Evolutionary conservation across 2,888 invertebrate species (phyloP).

Genomic region (Nephrotoma guestfalica): DNA sequence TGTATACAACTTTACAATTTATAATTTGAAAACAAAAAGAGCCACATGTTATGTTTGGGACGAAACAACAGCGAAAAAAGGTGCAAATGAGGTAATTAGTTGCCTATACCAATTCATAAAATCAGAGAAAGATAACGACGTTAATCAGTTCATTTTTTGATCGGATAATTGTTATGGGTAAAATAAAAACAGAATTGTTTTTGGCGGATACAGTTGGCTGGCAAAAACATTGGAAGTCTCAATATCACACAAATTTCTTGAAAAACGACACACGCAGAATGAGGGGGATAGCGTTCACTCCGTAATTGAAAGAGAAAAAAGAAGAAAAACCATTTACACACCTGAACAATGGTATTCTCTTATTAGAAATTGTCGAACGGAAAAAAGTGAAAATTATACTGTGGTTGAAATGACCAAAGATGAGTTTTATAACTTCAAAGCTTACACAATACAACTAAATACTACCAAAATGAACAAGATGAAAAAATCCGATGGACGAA

Average conservation of each 20-base stretch:
- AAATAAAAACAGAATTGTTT: slow-evolving; percentile 11
- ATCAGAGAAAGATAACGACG: neutral
- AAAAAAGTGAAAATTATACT: slow-evolving; percentile 5
- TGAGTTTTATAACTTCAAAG: slow-evolving; percentile 13
- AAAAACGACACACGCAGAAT: slow-evolving; percentile 14
- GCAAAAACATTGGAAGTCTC: slow-evolving; percentile 8
- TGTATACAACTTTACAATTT: slow-evolving; percentile 15
- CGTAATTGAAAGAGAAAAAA: slow-evolving; percentile 13
- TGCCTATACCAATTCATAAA: slow-evolving; percentile 13
- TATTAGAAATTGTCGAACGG: slow-evolving; percentile 7
- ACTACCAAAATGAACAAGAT: slow-evolving; percentile 13
- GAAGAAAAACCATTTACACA: slow-evolving; percentile 8
- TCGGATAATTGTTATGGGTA: slow-evolving; percentile 12
- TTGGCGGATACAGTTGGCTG: slow-evolving; percentile 9
- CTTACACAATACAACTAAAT: slow-evolving; percentile 11
- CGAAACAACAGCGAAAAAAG: slow-evolving; percentile 15
- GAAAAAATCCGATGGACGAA: no score
- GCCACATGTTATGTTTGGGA: slow-evolving; percentile 17
- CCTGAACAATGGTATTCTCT: slow-evolving; percentile 10
- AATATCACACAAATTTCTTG: slow-evolving; percentile 12
- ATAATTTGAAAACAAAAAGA: slow-evolving; percentile 11
- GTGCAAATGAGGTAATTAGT: slow-evolving; percentile 16
- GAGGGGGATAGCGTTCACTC: slow-evolving; percentile 15
- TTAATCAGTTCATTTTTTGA: slow-evolving; percentile 11
- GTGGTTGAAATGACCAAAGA: slow-evolving; percentile 9